A percentile compares a stretch with the other conserved stretches of the same genome.
These are phyloP conservation scores for Dendroctonus ponderosae DNA, from an alignment of 1,140 invertebrate species.

Conservation along the genomic window DNA sequence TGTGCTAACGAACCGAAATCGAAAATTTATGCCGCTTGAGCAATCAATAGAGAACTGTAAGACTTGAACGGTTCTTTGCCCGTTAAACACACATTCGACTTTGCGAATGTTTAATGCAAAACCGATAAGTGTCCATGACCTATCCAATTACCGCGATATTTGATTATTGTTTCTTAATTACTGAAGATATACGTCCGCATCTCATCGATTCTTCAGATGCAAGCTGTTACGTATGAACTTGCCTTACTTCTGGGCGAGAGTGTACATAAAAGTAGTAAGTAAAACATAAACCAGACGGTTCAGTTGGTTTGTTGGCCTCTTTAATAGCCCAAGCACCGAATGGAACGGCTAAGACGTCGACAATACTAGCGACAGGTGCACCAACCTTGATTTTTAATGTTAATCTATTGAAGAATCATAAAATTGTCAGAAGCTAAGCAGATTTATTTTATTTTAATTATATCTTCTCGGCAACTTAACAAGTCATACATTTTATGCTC, in stretches of 20 bases:
- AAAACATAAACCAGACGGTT: constrained; percentile 18
- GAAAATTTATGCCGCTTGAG: too few species aligned
- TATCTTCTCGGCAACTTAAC: constrained; percentile 12
- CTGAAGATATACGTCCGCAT: background rate
- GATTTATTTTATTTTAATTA: constrained; percentile 14
- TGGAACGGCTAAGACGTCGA: constrained; percentile 10
- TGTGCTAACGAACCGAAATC: too few species aligned
- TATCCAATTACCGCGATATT: background rate
- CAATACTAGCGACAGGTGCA: constrained; percentile 22
- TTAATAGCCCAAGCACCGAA: constrained; percentile 17
- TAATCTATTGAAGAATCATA: constrained; percentile 21
- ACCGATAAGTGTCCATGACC: background rate
- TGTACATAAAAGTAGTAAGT: constrained; percentile 11
- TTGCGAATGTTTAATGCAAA: too few species aligned
- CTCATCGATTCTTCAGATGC: constrained; percentile 3
- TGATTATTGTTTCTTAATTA: background rate
- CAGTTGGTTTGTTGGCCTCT: constrained; percentile 20
- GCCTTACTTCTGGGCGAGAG: constrained; percentile 14
- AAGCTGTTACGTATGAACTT: constrained; percentile 15
- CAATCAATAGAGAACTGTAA: too few species aligned
- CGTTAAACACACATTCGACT: too few species aligned
- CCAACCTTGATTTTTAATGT: constrained; percentile 20
- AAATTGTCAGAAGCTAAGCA: constrained; percentile 11
- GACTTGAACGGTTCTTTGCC: too few species aligned
- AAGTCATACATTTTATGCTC: constrained; percentile 13